phyloP scores from a whole-genome alignment of 2,888 invertebrate genomes.

The Corbicula japonica region DNA sequence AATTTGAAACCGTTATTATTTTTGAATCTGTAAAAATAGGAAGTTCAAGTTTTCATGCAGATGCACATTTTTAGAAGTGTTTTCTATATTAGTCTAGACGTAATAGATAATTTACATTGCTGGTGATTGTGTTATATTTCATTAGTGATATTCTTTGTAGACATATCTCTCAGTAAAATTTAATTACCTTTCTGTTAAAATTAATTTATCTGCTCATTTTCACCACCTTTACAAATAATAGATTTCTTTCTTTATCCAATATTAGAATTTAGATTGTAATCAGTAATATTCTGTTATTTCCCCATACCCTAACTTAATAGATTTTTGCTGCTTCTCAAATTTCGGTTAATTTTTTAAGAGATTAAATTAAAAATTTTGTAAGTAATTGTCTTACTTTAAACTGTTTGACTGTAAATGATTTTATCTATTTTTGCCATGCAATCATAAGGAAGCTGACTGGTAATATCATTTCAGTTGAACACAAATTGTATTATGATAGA shows the following conservation, averaged over 20 bases:
- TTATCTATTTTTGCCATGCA: constrained; percentile 3
- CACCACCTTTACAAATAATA: background rate
- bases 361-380: background rate
- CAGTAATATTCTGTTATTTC: no score
- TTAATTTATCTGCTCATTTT: constrained; percentile 2
- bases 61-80: constrained; percentile 17
- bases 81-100: constrained; percentile 43
- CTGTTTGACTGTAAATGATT: background rate
- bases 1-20: no score
- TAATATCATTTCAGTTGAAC: constrained; percentile 11
- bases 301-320: background rate
- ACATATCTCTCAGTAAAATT: constrained; percentile 7
- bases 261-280: no score
- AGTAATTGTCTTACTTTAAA: background rate
- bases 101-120: constrained; percentile 34
- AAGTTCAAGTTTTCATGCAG: constrained; percentile 21
- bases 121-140: constrained; percentile 22
- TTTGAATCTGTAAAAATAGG: no score
- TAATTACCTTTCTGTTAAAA: constrained; percentile 13
- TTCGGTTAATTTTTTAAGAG: background rate
- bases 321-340: background rate
- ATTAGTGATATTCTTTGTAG: constrained; percentile 24
- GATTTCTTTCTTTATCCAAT: background rate
- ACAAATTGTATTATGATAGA: no score
- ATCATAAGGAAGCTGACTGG: constrained; percentile 1